phyloP scores from a whole-genome alignment of 2,113 vertebrate genomes.

The Benthochromis sp. region DNA sequence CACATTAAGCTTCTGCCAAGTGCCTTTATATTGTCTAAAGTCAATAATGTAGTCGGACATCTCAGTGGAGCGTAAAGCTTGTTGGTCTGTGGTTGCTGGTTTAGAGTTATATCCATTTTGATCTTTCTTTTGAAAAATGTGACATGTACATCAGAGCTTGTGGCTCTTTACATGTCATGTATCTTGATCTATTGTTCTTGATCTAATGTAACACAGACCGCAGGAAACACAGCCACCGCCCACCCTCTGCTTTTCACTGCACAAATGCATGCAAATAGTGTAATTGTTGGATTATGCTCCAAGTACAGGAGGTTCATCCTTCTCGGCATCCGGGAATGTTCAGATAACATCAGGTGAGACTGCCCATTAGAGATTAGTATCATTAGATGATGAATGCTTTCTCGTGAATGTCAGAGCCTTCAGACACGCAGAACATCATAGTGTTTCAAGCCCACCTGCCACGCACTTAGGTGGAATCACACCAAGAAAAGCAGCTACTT shows the following conservation, averaged over 20 bases:
- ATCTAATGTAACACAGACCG: background rate
- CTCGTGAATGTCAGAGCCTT: conserved; percentile 27
- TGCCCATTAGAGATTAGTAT: conserved; percentile 8
- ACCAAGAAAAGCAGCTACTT: conserved; percentile 10
- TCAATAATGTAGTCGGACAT: background rate
- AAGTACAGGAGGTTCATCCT: background rate
- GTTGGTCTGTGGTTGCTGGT: conserved; percentile 4
- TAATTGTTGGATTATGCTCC: background rate
- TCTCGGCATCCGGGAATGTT: background rate
- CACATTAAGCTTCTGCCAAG: background rate
- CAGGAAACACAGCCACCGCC: background rate
- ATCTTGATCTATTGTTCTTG: background rate
- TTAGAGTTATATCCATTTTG: background rate
- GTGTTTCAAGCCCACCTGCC: conserved; percentile 5
- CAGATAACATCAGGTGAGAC: background rate
- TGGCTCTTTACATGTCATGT: background rate
- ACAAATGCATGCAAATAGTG: background rate
- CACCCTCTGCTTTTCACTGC: background rate
- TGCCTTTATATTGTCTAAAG: conserved; percentile 1
- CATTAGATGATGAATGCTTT: conserved; percentile 27
- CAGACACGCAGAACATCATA: conserved; percentile 6
- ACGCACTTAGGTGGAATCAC: conserved; percentile 17
- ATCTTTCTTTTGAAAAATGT: background rate
- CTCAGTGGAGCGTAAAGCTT: background rate
- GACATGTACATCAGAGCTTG: background rate